Percentiles rank a stretch among this genome's conserved stretches.
These are phyloP conservation scores for Marronus borbonicus DNA, from an alignment of 2,888 invertebrate genomes.

Conservation along the genomic window DNA sequence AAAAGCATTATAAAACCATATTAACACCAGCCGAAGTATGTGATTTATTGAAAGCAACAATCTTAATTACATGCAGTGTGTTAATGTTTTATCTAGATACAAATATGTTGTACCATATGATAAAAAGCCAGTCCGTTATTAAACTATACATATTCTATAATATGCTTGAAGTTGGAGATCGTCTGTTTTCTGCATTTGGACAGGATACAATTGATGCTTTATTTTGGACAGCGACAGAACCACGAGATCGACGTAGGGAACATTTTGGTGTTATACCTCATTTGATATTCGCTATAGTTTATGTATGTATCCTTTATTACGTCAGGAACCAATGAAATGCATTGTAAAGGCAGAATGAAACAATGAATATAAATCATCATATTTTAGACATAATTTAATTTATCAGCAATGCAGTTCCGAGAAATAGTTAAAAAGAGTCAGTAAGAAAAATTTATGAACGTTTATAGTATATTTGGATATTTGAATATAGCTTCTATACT, in stretches of 20 bases:
- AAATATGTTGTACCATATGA: slow-evolving; percentile 97
- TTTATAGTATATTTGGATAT: too few species aligned
- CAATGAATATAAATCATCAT: too few species aligned
- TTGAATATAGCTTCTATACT: too few species aligned
- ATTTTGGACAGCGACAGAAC: slow-evolving; percentile 99
- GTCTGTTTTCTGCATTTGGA: slow-evolving; percentile 95
- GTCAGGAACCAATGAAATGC: background rate
- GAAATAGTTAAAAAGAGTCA: too few species aligned
- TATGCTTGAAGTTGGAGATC: slow-evolving; percentile 98
- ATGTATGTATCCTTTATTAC: slow-evolving; percentile 91
- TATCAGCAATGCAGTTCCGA: too few species aligned
- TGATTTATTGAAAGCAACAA: slow-evolving; percentile 94
- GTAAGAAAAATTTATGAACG: too few species aligned
- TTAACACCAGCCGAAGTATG: slow-evolving; percentile 94
- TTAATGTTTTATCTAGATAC: slow-evolving; percentile 95
- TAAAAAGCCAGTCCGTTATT: slow-evolving; percentile 98
- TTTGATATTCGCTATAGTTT: slow-evolving; percentile 90
- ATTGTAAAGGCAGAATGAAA: too few species aligned
- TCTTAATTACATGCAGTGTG: slow-evolving; percentile 86
- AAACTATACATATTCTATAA: slow-evolving; percentile 99
- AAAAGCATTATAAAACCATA: slow-evolving; percentile 73
- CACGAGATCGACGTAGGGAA: slow-evolving; percentile 84
- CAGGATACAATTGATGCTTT: slow-evolving; percentile 98
- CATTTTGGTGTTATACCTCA: slow-evolving; percentile 93
- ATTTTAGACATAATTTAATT: too few species aligned